Conservation (phyloP, 92 coral and sea anemone genomes). For the Pocillopora meandrina region DNA sequence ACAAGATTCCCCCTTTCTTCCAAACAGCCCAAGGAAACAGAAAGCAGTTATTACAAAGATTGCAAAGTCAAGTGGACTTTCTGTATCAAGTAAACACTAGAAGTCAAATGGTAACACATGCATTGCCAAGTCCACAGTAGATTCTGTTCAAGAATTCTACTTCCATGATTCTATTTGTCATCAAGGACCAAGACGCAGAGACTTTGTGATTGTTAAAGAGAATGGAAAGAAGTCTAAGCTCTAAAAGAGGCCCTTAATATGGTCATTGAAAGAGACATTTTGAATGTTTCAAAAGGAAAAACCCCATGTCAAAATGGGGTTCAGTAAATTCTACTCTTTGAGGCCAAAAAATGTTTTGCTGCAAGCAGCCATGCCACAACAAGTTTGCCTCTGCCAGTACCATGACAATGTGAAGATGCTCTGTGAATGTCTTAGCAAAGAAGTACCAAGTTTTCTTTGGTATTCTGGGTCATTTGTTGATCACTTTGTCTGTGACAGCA, state of each 20-base stretch:
- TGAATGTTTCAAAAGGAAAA: conserved; percentile 47
- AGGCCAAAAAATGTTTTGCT: conserved; percentile 62
- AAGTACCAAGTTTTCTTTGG: conserved; percentile 23
- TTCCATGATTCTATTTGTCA: background rate
- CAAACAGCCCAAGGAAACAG: conserved; percentile 43
- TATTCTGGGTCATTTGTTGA: conserved; percentile 47
- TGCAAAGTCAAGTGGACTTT: conserved; percentile 29
- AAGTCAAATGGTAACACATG: background rate
- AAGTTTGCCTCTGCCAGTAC: conserved; percentile 65
- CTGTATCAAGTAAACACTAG: conserved; percentile 1
- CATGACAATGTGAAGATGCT: conserved; percentile 41
- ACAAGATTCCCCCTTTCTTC: conserved; percentile 28
- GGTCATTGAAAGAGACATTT: too few species aligned
- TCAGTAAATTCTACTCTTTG: conserved; percentile 55
- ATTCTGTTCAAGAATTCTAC: background rate
- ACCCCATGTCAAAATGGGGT: conserved; percentile 32
- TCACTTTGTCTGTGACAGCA: conserved; percentile 45
- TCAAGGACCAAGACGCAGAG: too few species aligned
- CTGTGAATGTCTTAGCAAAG: conserved; percentile 57
- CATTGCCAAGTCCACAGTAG: background rate
- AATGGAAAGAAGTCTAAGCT: too few species aligned
- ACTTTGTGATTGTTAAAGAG: too few species aligned
- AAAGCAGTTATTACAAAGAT: conserved; percentile 33
- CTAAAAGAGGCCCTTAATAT: too few species aligned
- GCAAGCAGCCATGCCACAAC: conserved; percentile 48